Evolutionary conservation across 2,888 invertebrate genomes (phyloP), one percentile per base, ranked within the genome.

Genomic region (Aricia artaxerxes): DNA sequence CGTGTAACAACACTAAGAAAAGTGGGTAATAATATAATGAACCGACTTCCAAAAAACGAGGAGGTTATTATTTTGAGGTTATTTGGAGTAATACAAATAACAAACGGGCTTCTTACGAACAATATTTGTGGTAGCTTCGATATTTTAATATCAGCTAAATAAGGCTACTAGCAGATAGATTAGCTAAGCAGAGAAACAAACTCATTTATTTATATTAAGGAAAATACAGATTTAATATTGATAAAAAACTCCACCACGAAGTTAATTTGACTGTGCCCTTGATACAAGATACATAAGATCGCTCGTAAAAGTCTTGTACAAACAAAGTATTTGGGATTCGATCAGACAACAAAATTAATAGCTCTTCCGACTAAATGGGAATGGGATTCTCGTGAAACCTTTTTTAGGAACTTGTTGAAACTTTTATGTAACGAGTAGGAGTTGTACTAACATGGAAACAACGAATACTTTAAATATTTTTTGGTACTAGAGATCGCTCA

Each of bases 261-360:
- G 49, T 35, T 76, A 76, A 76, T 76, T 35, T 35, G 16, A 53
- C 13, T 35, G 35, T 38, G 69, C 69, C 35, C 69, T 69, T 69
- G 69, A 16, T 35, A 38, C 13, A 35, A 69, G 35, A 69, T 35
- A 69, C 35, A 69, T 13, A 13, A 13, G 69, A 69, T 69, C 69
- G 53, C 53, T 76, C 76, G 76, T 76, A 76, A 76, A 76, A 76
- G 53, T 76, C 76, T 57, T 76, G 44, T 57, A 35, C 76, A 76
- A 76, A 76, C 76, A 76, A 76, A 35, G 76, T 76, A 57, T 76
- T 76, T 31, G 49, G 75, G 75, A n/a, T 75, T 44, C 76, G 76
- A 76, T 76, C 76, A 76, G 76, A 76, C 76, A 57, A 76, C 53
- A 7, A 76, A 76, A 76, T 76, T 76, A 76, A 76, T 76, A 76